Evolutionary conservation across 2,113 vertebrate species (phyloP).

Genomic region (Cathartes aura): DNA sequence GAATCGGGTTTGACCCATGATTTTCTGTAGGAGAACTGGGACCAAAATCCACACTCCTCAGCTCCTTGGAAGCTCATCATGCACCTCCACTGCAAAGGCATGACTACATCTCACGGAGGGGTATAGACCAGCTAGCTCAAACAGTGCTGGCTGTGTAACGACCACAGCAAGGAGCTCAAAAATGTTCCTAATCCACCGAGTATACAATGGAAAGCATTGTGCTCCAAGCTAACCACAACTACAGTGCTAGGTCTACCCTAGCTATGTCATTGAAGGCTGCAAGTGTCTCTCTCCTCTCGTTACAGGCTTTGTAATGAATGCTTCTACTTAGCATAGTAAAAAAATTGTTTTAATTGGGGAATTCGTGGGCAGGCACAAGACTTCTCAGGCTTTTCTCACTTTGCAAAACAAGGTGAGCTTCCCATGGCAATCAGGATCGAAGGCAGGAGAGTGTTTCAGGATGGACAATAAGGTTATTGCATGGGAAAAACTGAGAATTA

Average conservation of each 20-base stretch:
- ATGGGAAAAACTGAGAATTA: not conserved
- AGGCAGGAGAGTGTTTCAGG: not conserved
- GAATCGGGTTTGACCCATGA: not conserved
- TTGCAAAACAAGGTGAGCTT: not conserved
- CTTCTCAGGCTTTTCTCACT: not conserved
- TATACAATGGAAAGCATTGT: not conserved
- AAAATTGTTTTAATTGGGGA: not conserved
- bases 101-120: rapidly evolving
- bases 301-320: not conserved
- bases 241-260: not conserved
- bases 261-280: not conserved
- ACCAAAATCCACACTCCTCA: not conserved
- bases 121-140: not conserved
- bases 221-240: not conserved
- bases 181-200: not conserved
- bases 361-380: not conserved
- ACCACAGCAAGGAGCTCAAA: not conserved
- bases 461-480: not conserved
- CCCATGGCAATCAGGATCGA: not conserved
- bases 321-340: not conserved
- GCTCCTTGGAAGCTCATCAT: not conserved
- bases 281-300: not conserved
- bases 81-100: not conserved
- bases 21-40: not conserved
- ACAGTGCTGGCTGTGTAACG: not conserved